These are phyloP conservation scores for Willowsia nigromaculata DNA, from an alignment of 2,888 invertebrate genomes.

Conservation along the genomic window DNA sequence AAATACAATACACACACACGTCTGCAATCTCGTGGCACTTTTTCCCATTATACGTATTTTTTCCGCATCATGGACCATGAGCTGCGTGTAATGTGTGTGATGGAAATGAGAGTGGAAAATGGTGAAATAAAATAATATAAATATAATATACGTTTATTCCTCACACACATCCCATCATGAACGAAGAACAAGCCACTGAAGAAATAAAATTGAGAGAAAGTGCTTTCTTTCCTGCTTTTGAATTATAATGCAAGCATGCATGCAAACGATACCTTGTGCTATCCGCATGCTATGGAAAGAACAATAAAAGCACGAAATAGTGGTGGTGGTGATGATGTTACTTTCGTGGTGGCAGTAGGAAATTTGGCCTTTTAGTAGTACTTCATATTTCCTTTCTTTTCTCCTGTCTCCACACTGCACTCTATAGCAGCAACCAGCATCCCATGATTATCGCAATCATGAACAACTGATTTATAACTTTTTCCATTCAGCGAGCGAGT, in stretches of 20 bases:
- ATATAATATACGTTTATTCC: background rate
- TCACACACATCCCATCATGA: background rate
- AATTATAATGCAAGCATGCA: background rate
- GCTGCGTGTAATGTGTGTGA: constrained; percentile 11
- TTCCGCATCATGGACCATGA: constrained; percentile 41
- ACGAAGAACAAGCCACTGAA: background rate
- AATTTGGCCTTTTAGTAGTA: background rate
- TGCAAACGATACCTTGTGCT: background rate
- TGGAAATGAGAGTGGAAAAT: background rate
- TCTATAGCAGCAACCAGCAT: background rate
- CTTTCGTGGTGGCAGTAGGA: background rate
- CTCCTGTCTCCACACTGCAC: background rate
- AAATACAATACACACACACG: background rate
- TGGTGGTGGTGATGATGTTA: background rate
- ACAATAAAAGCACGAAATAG: background rate
- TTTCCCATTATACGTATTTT: background rate
- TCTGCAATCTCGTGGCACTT: background rate
- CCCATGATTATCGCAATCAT: constrained; percentile 3
- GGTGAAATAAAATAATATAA: background rate
- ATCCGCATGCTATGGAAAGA: background rate
- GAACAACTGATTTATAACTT: constrained; percentile 59
- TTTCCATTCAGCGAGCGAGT: background rate
- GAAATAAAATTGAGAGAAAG: background rate
- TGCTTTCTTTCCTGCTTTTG: background rate
- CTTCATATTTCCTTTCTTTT: background rate